Percentiles rank a stretch among this genome's conserved stretches.
phyloP scores from a whole-genome alignment of 2,888 invertebrate genomes.

The Hydropsyche betteni region DNA sequence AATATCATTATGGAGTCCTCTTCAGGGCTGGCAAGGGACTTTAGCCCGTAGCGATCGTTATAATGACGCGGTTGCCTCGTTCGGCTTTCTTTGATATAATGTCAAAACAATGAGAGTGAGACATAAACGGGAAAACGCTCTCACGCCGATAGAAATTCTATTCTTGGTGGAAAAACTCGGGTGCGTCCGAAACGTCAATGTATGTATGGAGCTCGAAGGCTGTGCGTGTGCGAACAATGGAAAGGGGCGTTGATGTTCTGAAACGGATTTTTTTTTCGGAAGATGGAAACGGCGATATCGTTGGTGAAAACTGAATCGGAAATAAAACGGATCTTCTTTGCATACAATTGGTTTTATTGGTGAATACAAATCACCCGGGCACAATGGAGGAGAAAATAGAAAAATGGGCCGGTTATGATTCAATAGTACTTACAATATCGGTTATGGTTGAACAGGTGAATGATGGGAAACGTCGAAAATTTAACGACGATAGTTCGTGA shows the following conservation, averaged over 20 bases:
- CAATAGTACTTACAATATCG: too few relatives aligned
- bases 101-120: conserved; percentile 21
- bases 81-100: conserved; percentile 19
- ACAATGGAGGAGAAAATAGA: too few relatives aligned
- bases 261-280: conserved; percentile 7
- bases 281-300: conserved; percentile 10
- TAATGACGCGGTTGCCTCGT: conserved; percentile 14
- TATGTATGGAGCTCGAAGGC: too few relatives aligned
- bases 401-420: too few relatives aligned
- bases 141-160: background rate
- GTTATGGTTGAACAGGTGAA: too few relatives aligned
- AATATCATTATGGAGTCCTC: background rate
- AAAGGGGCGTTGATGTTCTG: background rate
- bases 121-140: background rate
- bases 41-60: conserved; percentile 19
- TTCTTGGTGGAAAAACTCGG: background rate
- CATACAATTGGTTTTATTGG: background rate
- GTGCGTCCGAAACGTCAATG: too few relatives aligned
- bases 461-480: too few relatives aligned
- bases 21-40: background rate
- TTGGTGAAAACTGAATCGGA: conserved; percentile 3
- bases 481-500: too few relatives aligned
- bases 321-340: conserved; percentile 5
- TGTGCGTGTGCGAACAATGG: conserved; percentile 27
- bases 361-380: too few relatives aligned